These are phyloP conservation scores for Cecropterus lyciades DNA, from an alignment of 1,140 invertebrate genomes.

Conservation along the genomic window DNA sequence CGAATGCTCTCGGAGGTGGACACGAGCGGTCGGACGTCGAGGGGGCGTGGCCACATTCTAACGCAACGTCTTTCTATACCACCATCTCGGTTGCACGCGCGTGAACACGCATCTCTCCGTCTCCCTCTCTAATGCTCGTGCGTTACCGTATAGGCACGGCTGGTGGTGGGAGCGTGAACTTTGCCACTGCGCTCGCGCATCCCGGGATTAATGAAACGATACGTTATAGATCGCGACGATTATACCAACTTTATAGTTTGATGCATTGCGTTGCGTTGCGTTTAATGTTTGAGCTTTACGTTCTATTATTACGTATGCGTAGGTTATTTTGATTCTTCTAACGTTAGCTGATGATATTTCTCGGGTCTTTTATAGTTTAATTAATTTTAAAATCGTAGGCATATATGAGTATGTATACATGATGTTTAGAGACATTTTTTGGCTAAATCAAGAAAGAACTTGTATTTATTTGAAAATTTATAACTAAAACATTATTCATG, in stretches of 20 bases:
- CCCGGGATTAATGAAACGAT: conserved; percentile 71
- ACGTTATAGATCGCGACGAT: conserved; percentile 70
- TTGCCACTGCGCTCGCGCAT: conserved; percentile 67
- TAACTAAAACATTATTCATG: no score
- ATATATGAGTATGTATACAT: no score
- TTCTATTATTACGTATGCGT: no score
- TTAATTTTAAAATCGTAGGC: no score
- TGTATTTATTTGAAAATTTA: no score
- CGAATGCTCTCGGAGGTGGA: conserved; percentile 76
- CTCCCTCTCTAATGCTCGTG: conserved; percentile 63
- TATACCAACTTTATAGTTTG: conserved; percentile 59
- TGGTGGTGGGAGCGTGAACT: conserved; percentile 73
- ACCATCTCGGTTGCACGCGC: conserved; percentile 52
- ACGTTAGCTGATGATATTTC: no score
- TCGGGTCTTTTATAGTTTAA: no score
- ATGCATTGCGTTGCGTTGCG: conserved; percentile 40
- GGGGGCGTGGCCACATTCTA: conserved; percentile 74
- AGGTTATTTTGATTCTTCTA: no score
- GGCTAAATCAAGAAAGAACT: no score
- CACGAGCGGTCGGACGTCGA: conserved; percentile 55
- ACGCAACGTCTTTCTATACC: conserved; percentile 71
- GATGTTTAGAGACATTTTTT: no score
- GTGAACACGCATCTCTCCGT: conserved; percentile 20
- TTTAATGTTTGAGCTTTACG: conserved; percentile 7
- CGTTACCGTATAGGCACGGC: conserved; percentile 59